These are phyloP conservation scores for Pyrrhura leucotis DNA, from an alignment of 2,797 vertebrate species.

Conservation along the genomic window DNA sequence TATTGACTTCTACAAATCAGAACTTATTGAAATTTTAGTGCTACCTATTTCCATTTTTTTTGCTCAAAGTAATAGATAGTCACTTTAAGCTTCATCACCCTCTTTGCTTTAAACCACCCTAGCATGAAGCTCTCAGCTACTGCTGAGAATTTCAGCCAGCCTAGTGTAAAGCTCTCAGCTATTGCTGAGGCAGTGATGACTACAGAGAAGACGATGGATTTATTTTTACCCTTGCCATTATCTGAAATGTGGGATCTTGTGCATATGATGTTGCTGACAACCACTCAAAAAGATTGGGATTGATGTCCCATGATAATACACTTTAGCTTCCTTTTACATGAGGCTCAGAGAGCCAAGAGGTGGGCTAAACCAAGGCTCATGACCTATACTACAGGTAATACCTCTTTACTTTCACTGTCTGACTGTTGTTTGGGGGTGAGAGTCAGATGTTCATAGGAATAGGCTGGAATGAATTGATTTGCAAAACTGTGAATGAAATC, in stretches of 20 bases:
- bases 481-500: neutral
- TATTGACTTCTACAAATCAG: neutral
- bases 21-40: neutral
- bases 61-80: neutral
- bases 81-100: neutral
- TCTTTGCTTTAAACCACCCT: neutral
- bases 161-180: neutral
- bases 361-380: neutral
- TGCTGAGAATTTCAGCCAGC: neutral
- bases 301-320: neutral
- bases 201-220: neutral
- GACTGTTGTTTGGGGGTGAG: neutral
- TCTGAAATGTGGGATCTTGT: neutral
- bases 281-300: neutral
- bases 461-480: neutral
- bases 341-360: neutral
- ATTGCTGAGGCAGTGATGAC: neutral
- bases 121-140: neutral
- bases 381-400: neutral
- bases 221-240: conserved; percentile 4
- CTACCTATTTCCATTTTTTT: neutral
- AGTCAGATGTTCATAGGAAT: neutral
- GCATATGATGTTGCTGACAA: neutral
- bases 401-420: neutral
- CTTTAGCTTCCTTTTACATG: neutral